Conservation (phyloP, 2,888 invertebrate species). For the Diadegma fenestrale region DNA sequence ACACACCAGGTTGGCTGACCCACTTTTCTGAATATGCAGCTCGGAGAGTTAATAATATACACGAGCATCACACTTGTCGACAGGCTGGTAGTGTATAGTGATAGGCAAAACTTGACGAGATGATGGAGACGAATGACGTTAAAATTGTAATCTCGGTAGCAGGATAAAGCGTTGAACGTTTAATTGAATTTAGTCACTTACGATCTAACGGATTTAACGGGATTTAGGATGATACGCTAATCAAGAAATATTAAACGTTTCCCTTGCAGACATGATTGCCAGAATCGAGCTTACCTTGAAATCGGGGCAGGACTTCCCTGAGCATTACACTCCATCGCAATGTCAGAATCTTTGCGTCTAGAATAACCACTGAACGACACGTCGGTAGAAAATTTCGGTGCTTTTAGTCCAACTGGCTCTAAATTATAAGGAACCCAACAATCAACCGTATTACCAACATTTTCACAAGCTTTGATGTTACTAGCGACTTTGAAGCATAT, state of each 20-base stretch:
- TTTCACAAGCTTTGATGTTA: background rate
- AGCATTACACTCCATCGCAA: slow-evolving; percentile 85
- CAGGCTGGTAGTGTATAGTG: background rate
- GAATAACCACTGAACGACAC: slow-evolving; percentile 88
- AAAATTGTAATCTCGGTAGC: background rate
- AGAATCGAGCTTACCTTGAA: slow-evolving; percentile 87
- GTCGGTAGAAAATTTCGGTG: slow-evolving; percentile 89
- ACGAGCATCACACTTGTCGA: slow-evolving; percentile 40
- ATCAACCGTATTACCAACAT: slow-evolving; percentile 61
- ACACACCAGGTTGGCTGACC: slow-evolving; percentile 42
- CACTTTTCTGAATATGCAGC: slow-evolving; percentile 37
- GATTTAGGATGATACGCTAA: background rate
- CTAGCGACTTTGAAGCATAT: slow-evolving; percentile 14
- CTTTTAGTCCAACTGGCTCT: slow-evolving; percentile 90
- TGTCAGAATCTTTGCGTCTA: slow-evolving; percentile 81
- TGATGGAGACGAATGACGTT: slow-evolving; percentile 4
- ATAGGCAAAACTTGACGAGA: background rate
- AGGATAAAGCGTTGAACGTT: background rate
- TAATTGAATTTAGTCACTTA: background rate
- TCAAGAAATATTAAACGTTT: background rate
- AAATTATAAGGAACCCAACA: slow-evolving; percentile 60
- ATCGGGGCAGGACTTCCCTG: slow-evolving; percentile 90
- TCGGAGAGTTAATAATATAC: slow-evolving; percentile 60
- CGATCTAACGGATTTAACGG: slow-evolving; percentile 3
- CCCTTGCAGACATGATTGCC: background rate